Conservation (phyloP, 2,888 invertebrate species). For the Volucella inanis region DNA sequence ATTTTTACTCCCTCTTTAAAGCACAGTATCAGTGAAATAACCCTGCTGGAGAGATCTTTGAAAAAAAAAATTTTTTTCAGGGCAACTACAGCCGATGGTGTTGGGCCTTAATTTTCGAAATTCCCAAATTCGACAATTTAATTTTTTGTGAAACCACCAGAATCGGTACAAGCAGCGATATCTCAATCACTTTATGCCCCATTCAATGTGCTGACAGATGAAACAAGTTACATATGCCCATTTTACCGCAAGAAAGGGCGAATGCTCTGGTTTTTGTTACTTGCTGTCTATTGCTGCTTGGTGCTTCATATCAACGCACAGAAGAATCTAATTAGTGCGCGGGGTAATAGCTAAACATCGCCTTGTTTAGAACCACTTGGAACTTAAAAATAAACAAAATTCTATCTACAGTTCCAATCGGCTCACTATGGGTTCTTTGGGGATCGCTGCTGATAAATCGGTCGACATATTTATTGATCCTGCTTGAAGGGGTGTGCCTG, state of each 20-base stretch:
- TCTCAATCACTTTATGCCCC: slow-evolving; percentile 75
- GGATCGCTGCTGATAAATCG: slow-evolving; percentile 56
- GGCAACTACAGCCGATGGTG: neutral
- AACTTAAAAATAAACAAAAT: slow-evolving; percentile 69
- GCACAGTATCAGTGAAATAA: slow-evolving; percentile 27
- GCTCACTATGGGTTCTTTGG: slow-evolving; percentile 15
- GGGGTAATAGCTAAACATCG: slow-evolving; percentile 61
- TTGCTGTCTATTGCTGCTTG: neutral
- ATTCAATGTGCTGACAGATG: slow-evolving; percentile 73
- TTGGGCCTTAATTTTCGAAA: slow-evolving; percentile 9
- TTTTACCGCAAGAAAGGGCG: slow-evolving; percentile 21
- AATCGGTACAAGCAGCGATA: slow-evolving; percentile 61
- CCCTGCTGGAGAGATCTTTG: slow-evolving; percentile 50
- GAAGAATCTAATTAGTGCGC: slow-evolving; percentile 70
- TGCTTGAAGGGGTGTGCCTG: slow-evolving; percentile 26
- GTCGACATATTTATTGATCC: slow-evolving; percentile 71
- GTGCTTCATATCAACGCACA: slow-evolving; percentile 67
- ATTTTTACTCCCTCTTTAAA: slow-evolving; percentile 43
- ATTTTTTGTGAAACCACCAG: slow-evolving; percentile 29
- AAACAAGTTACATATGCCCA: slow-evolving; percentile 69
- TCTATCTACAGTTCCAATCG: slow-evolving; percentile 2
- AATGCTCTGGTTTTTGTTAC: too few relatives aligned
- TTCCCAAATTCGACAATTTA: slow-evolving; percentile 67
- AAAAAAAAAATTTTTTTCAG: slow-evolving; percentile 13
- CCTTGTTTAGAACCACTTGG: slow-evolving; percentile 68